Evolutionary conservation across 2,888 invertebrate species (phyloP), one percentile per base, ranked within the genome.

Genomic region (Zelleria hepariella): DNA sequence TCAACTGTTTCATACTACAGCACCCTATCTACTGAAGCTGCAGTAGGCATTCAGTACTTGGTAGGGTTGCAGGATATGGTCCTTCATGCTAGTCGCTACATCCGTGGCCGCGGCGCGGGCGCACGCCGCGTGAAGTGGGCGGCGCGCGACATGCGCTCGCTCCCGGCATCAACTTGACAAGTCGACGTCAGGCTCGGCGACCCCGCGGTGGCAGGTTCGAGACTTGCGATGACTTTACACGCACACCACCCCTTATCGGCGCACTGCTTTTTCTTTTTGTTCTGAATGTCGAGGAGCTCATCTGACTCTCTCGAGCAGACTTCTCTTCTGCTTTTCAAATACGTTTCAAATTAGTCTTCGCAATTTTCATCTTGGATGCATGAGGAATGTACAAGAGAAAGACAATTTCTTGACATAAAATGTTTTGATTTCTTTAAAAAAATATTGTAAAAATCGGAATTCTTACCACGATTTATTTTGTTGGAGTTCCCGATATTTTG

Each of bases 181-280:
- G 86, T 82, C 78, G 81, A 77, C 74, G 74, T 74, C 73, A 74
- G 85, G 80, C 72, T 71, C 62, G 71, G 65, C 68, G 74, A 69
- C 74, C 79, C 68, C 65, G 65, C 60, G 63, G 65, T 59, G 59
- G 67, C 61, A 63, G 85, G 82, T 86, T 87, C 86, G 86, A 86
- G 86, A 86, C 86, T 79, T 72, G 73, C 69, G 80, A 81, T 80
- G 80, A 80, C 83, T 86, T 86, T 84, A 83, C 59, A 10, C 18
- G 56, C 23, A 6, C 7, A 15, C 5, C 7, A 5, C 8, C 24
- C 42, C 10, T 60, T 60, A 60, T 60, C 60, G 42, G 5, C 24
- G 58, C 15, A 27, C 42, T 47, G n/a, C 23, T 48, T 49, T 60
- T 49, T 18, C n/a, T 54, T 59, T 59, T 25, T 48, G 7, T 25